Evolutionary conservation across 2,113 vertebrate genomes (phyloP), one percentile per base, ranked within the genome.

Genomic region (Pituophis catenifer): DNA sequence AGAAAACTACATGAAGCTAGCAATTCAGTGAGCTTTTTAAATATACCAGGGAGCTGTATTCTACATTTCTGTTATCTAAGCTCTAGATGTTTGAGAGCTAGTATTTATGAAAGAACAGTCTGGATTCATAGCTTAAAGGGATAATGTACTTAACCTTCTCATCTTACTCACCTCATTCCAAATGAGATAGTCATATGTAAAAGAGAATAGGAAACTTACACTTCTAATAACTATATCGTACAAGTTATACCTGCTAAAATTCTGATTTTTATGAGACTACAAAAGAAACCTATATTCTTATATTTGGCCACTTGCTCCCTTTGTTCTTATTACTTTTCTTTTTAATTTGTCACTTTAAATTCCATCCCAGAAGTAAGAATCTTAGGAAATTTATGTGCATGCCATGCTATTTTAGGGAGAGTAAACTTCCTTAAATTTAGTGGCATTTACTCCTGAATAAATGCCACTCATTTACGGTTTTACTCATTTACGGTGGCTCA

Each of bases 121-220:
- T 59, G 13, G 91, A 88, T 92, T 92, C 87, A 92, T 92, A 59
- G 11, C 29, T 88, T 58, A 48, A 91, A 91, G 55, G n/a, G 81
- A 15, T 87, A 87, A 44, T 19, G 13, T 52, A 65, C 48, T 26
- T 11, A 65, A 88, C 57, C 52, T 91, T 86, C 44, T 86, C 50
- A 53, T 58, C 54, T 85, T 48, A 58, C 55, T 62, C 26, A 33
- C 24, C 53, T 52, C 44, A 23, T 62, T 88, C 17, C 23, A 29
- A 90, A 48, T 52, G 52, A 19, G 15, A 50, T 70, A 17, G 23
- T 29, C 58, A 50, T 44, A 48, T n/a, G 58, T 24, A 59, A 90
- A 90, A 62, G 38, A 90, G 23, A 33, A 62, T 26, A 90, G 48
- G 88, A 38, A 55, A 58, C 19, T 21, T 90, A n/a, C 24, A 50